Conservation (phyloP, 2,888 invertebrate genomes). For the Polyploca ridens region DNA sequence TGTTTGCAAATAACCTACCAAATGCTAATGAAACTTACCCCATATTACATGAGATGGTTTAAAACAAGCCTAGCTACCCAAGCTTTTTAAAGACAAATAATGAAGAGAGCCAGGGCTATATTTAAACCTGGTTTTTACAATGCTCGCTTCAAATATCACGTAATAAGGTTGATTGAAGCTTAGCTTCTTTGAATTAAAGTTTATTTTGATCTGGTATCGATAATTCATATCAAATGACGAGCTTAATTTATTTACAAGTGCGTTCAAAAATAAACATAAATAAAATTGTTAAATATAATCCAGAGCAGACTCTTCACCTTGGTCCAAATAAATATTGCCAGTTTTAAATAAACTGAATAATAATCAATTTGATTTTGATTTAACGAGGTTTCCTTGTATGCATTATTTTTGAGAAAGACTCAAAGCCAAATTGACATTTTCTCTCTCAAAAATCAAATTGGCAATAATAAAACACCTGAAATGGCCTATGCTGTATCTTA, state of each 20-base stretch:
- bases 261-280: slow-evolving; percentile 8
- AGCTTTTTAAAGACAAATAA: no score
- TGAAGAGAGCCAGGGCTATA: no score
- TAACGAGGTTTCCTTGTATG: no score
- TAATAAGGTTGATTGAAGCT: no score
- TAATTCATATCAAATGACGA: background rate
- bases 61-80: no score
- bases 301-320: slow-evolving; percentile 5
- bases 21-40: background rate
- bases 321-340: slow-evolving; percentile 7
- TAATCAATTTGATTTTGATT: background rate
- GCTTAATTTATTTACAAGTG: background rate
- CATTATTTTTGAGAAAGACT: no score
- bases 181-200: background rate
- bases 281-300: slow-evolving; percentile 9
- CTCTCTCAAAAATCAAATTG: no score
- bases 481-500: background rate
- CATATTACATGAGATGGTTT: no score
- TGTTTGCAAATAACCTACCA: background rate
- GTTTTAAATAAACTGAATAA: background rate
- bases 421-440: no score
- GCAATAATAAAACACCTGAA: no score
- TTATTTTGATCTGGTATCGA: background rate
- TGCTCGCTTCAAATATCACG: no score
- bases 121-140: no score